phyloP scores from a whole-genome alignment of 2,888 invertebrate genomes.

The Acanthosepion lycidas region DNA sequence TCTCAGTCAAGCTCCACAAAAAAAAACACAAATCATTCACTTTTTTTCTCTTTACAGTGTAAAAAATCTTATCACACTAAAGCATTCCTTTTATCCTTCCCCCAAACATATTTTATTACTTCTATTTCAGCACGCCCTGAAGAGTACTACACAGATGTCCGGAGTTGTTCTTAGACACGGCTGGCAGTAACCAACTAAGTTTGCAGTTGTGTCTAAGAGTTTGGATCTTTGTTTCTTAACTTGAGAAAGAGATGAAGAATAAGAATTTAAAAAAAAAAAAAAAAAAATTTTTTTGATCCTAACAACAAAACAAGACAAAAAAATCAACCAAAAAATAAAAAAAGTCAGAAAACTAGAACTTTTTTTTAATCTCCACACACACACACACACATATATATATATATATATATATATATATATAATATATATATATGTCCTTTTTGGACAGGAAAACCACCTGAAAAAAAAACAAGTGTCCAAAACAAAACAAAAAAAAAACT shows the following conservation, averaged over 20 bases:
- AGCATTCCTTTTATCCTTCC: background rate
- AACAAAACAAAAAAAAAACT: background rate
- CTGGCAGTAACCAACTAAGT: background rate
- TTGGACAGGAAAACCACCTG: background rate
- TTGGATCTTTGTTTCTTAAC: background rate
- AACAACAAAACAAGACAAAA: background rate
- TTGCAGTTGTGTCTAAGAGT: background rate
- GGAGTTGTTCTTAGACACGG: background rate
- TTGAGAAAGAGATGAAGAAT: no score
- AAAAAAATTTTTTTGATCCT: background rate
- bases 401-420: no score
- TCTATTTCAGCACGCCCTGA: background rate
- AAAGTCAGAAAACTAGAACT: background rate
- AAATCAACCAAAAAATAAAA: background rate
- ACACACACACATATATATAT: background rate
- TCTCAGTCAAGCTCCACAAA: background rate
- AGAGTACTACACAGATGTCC: slow-evolving; percentile 9
- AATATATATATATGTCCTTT: background rate
- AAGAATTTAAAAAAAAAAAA: no score
- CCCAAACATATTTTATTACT: background rate
- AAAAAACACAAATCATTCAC: background rate
- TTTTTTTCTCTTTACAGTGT: background rate
- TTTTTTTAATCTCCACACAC: no score
- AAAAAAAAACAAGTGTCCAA: background rate
- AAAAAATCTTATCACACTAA: background rate